Percentiles rank a stretch among this genome's conserved stretches.
phyloP scores from a whole-genome alignment of 2,113 vertebrate genomes.

The Siniperca chuatsi region DNA sequence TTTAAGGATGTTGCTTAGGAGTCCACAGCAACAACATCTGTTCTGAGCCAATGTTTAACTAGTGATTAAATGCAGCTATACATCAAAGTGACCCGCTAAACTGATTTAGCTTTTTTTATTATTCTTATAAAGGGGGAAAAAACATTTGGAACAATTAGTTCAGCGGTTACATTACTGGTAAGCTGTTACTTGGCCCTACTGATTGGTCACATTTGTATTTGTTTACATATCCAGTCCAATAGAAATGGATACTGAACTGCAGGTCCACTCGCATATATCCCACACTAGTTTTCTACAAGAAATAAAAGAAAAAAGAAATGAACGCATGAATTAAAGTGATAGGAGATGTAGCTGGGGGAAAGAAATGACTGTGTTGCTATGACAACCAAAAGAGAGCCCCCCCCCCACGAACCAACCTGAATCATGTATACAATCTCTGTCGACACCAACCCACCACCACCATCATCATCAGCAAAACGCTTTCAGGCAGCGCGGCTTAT shows the following conservation, averaged over 20 bases:
- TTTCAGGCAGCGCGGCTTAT: constrained; percentile 36
- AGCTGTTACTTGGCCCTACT: neutral
- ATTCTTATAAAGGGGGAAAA: neutral
- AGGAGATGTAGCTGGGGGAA: constrained; percentile 57
- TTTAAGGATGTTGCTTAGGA: constrained; percentile 12
- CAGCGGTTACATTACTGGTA: neutral
- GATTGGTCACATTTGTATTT: neutral
- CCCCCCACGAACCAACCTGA: constrained; percentile 63
- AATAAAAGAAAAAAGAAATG: constrained; percentile 47
- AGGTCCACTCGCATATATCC: neutral
- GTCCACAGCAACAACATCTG: constrained; percentile 34
- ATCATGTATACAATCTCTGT: constrained; percentile 62
- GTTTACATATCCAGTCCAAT: neutral
- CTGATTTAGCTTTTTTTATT: neutral
- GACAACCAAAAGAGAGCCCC: constrained; percentile 71
- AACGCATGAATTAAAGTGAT: constrained; percentile 67
- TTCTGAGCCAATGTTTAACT: neutral
- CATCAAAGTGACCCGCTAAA: neutral
- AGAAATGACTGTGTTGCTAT: constrained; percentile 77
- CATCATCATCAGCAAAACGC: constrained; percentile 12
- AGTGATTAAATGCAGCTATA: constrained; percentile 9
- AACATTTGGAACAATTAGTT: constrained; percentile 10
- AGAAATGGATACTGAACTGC: neutral
- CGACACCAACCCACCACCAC: constrained; percentile 44
- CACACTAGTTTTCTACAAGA: constrained; percentile 30